Evolutionary conservation across 2,797 vertebrate genomes (phyloP).

Genomic region (Gymnoscopelus braueri): DNA sequence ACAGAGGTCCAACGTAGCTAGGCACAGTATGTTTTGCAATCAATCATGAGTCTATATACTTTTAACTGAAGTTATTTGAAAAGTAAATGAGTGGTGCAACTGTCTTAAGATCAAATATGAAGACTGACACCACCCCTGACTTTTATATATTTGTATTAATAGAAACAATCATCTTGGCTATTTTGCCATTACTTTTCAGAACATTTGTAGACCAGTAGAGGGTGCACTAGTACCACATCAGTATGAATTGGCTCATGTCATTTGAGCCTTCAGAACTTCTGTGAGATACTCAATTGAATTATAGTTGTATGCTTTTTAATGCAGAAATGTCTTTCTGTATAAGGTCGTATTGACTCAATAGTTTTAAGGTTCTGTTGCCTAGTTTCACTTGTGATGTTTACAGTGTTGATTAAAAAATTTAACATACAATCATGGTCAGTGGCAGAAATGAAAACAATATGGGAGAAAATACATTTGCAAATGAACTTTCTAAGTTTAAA

Average conservation of each 20-base stretch:
- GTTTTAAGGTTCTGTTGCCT: neutral
- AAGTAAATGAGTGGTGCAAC: no score
- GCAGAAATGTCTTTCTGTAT: neutral
- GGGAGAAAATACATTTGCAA: neutral
- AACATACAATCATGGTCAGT: conserved; percentile 15
- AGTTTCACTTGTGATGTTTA: neutral
- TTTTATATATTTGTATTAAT: no score
- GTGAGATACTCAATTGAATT: neutral
- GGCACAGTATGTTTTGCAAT: no score
- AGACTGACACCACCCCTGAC: no score
- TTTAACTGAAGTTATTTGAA: no score
- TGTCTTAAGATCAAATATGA: no score
- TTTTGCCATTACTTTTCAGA: neutral
- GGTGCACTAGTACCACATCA: conserved; percentile 56
- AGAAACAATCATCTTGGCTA: no score
- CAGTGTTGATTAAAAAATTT: conserved; percentile 15
- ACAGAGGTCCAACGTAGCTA: no score
- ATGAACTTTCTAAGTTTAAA: neutral
- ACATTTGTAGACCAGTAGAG: conserved; percentile 56
- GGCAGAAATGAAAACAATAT: conserved; percentile 4
- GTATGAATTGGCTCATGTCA: neutral
- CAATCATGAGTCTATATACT: no score
- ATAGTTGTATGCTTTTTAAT: no score
- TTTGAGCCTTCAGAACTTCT: neutral
- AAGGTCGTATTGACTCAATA: no score